phyloP scores from a whole-genome alignment of 2,113 vertebrate genomes.

The Syngnathus typhle region DNA sequence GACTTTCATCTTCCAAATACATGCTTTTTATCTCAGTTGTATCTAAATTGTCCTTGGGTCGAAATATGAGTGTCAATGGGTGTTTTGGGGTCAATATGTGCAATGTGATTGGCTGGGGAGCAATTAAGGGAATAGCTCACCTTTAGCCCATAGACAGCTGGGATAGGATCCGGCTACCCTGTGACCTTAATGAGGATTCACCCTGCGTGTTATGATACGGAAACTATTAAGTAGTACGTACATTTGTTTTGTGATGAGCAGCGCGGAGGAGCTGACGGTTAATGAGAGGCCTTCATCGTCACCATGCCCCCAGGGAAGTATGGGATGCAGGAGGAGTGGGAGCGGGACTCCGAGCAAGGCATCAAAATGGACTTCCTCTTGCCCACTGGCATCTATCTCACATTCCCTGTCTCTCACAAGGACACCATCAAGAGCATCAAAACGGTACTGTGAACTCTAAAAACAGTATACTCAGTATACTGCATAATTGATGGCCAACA shows the following conservation, averaged over 20 bases:
- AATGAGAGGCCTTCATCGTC: conserved; percentile 65
- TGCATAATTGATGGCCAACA: not conserved
- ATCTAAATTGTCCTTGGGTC: no score
- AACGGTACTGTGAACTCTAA: conserved; percentile 68
- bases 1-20: no score
- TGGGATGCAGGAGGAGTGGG: conserved; percentile 89
- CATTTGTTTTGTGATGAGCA: conserved; percentile 22
- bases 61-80: no score
- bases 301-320: conserved; percentile 93
- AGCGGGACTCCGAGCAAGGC: conserved; percentile 79
- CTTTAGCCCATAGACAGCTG: not conserved
- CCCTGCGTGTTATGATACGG: not conserved
- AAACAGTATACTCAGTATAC: not conserved
- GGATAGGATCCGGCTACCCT: not conserved
- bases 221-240: no score
- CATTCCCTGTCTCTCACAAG: conserved; percentile 80
- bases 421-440: conserved; percentile 89
- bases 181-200: not conserved
- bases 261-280: conserved; percentile 68
- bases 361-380: conserved; percentile 90
- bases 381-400: conserved; percentile 92
- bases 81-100: not conserved
- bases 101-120: not conserved
- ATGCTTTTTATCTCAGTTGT: no score
- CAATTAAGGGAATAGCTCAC: not conserved